phyloP scores from a whole-genome alignment of 2,113 vertebrate genomes.

The Etia nguti region DNA sequence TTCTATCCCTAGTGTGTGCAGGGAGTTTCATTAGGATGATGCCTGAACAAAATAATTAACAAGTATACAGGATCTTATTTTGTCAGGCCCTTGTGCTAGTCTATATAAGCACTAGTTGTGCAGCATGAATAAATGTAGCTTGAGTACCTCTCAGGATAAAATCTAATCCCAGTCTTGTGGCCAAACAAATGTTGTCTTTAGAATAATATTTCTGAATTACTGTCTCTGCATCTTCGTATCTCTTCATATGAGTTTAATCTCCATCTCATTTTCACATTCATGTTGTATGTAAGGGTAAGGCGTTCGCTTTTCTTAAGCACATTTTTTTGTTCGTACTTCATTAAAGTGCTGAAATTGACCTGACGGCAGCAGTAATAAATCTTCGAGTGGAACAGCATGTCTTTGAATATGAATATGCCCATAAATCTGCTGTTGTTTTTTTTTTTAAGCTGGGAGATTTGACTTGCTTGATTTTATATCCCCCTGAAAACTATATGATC shows the following conservation, averaged over 20 bases:
- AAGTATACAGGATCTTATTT: not conserved
- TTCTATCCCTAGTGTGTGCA: not conserved
- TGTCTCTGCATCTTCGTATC: not conserved
- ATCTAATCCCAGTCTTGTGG: not conserved
- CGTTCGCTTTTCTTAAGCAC: not conserved
- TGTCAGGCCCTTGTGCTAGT: not conserved
- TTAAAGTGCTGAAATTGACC: not conserved
- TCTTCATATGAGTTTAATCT: not conserved
- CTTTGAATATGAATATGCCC: not conserved
- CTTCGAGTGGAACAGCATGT: not conserved
- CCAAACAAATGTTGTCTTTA: not conserved
- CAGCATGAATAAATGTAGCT: not conserved
- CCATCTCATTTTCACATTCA: not conserved
- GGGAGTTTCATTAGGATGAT: not conserved
- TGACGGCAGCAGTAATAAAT: not conserved
- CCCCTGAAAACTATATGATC: not conserved
- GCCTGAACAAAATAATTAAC: not conserved
- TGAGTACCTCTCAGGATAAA: not conserved
- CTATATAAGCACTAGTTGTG: not conserved
- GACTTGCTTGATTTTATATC: not conserved
- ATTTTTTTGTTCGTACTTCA: not conserved
- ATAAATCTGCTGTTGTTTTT: not conserved
- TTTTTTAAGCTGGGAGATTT: not conserved
- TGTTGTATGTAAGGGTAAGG: not conserved
- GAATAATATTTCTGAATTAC: not conserved